Evolutionary conservation across 2,888 invertebrate species (phyloP), one percentile per base, ranked within the genome.

Genomic region (Lucinisca nassula): DNA sequence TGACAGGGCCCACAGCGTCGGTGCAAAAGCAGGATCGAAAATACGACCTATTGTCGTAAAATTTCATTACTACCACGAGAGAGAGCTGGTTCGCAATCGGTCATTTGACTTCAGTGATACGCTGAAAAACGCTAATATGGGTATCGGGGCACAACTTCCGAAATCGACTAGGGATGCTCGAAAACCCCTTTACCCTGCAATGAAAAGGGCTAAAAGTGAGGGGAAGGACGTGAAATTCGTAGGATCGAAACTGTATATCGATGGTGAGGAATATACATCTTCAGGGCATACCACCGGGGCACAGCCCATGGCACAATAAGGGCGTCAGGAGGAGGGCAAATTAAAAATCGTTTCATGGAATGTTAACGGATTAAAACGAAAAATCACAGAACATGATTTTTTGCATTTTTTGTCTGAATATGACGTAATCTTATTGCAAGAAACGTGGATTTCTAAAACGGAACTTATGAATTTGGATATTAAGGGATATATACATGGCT

Each of bases 91-190:
- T n/a, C 55, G 55, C 4, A 55, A 67, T 12, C 24, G 61, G n/a
- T 61, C 84, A 24, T 67, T 67, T 12, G 45, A 40, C n/a, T n/a
- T 27, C 10, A 76, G 32, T 6, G 76, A 76, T 0, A 27, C 45
- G 0, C 77, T 84, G 21, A 84, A 76, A 72, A n/a, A 12, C 0
- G 24, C 35, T 24, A 40, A 61, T 45, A 27, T 51, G 21, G 84
- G 84, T 4, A 35, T 85, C 45, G 85, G 85, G 3, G 73, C 45
- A 14, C 81, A 85, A 49, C 24, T 81, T 17, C 85, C 81, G 21
- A 76, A 78, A 30, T 58, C 24, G 35, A 30, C 37, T 14, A 75
- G 84, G 0, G 79, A 84, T 10, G 79, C 75, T 12, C 40, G 75
- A 17, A 84, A 75, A 21, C 55, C 10, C 4, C 21, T 17, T n/a